Evolutionary conservation across 2,888 invertebrate genomes (phyloP), one percentile per base, ranked within the genome.

Genomic region (Schizotus pectinicornis): DNA sequence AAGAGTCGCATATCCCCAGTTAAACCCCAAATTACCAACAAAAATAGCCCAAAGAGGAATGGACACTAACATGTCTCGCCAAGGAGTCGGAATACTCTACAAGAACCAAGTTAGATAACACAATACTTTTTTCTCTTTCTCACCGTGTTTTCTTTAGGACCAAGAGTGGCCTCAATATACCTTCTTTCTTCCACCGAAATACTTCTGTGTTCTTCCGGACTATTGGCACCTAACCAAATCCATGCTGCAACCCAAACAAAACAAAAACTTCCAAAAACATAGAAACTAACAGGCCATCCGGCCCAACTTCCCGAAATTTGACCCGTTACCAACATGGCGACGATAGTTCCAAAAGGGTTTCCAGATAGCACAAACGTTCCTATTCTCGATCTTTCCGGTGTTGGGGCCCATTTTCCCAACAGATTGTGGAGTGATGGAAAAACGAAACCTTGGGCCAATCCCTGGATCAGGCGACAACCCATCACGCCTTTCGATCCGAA

Each of bases 1-100:
- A 9, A 94, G 80, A 22, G 91, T 91, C 87, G 91, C 92, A 79
- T 90, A 92, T 14, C 92, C 93, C 85, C 92, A 89, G 69, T 85
- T 87, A 63, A 92, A 89, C 0, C 89, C 87, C 60, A 87, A 85
- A 73, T 92, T 92, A 0, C 88, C 86, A 1, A 89, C 72, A 1
- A 90, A 75, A 2, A 93, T 81, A 0, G 91, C 86, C 85, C 89
- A 87, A 74, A 94, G 88, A 0, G 93, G 91, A 9, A 87, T 71
- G 0, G 91, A 91, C 0, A 86, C 88, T 41, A 88, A 79, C 59
- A 94, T 90, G 5, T 84, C 80, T 48, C 77, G 77, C 91, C 92
- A 92, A 0, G 92, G 92, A 1, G 88, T 89, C n/a, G 81, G 72
- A 64, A 82, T 74, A 67, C 12, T 41, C 54, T 54, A 45, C 3